These are phyloP conservation scores for Lobophora halterata DNA, from an alignment of 2,888 invertebrate species.

Conservation along the genomic window DNA sequence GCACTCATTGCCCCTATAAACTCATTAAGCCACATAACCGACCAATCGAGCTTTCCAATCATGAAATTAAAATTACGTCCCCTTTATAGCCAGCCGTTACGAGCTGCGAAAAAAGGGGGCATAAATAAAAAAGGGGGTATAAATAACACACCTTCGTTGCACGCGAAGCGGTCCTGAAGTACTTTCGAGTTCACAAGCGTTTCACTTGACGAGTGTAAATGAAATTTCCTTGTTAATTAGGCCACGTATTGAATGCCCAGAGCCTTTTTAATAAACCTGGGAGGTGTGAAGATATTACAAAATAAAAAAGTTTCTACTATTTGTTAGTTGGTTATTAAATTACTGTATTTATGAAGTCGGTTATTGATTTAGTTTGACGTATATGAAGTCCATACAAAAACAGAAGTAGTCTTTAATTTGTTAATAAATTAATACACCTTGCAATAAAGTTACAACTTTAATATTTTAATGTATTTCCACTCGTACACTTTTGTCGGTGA, in stretches of 20 bases:
- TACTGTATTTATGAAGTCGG: too few species aligned
- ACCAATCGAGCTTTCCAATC: constrained; percentile 80
- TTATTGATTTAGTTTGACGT: too few species aligned
- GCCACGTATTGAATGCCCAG: too few species aligned
- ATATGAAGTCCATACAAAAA: too few species aligned
- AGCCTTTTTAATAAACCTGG: too few species aligned
- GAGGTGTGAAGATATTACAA: too few species aligned
- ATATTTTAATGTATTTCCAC: not conserved
- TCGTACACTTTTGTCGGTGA: constrained; percentile 4
- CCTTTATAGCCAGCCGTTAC: constrained; percentile 76
- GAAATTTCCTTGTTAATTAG: too few species aligned
- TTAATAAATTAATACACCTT: too few species aligned
- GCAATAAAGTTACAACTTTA: not conserved
- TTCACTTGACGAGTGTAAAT: too few species aligned
- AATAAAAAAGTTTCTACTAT: too few species aligned
- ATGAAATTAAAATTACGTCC: constrained; percentile 80
- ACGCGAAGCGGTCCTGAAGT: constrained; percentile 66
- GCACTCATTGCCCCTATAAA: constrained; percentile 67
- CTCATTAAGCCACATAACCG: constrained; percentile 78
- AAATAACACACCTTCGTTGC: constrained; percentile 78
- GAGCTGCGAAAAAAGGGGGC: constrained; percentile 81
- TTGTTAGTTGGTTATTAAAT: too few species aligned
- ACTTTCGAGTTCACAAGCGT: constrained; percentile 35
- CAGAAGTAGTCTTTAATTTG: too few species aligned
- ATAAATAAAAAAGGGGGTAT: constrained; percentile 78